Evolutionary conservation across 2,888 invertebrate genomes (phyloP), one percentile per base, ranked within the genome.

Genomic region (Eueremaeus valkanovi): DNA sequence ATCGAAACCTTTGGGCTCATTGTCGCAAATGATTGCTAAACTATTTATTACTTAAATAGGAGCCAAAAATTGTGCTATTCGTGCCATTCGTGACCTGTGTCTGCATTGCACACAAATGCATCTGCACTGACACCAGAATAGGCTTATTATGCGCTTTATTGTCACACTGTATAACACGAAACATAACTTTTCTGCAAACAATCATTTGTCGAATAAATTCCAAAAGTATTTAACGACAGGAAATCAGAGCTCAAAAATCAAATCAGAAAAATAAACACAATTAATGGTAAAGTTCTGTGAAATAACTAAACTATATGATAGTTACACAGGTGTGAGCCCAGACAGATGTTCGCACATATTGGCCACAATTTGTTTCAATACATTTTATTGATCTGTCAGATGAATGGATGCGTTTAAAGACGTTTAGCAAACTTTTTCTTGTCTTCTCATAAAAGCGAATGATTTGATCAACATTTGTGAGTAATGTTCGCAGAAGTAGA

Each of bases 21-120:
- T 68, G 68, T 68, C 40, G n/a, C 68, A 68, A 68, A 68, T 68
- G 68, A 68, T 68, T 68, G 40, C 68, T 42, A 68, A 68, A 68
- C 40, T 68, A 68, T 68, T 68, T 68, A 40, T 68, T 36, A 68
- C 40, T 40, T 68, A 31, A 40, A 68, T 68, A 68, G 68, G 16
- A 40, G 21, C 36, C 24, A 42, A 11, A 36, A 55, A 55, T 55
- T 24, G 55, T 18, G 55, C 27, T 55, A 55, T 55, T 24, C 55
- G 11, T 24, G 55, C 27, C 24, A 49, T 21, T 21, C 24, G 27
- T 55, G 27, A 27, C 24, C 21, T 24, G 13, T 27, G 24, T 55
- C 9, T 13, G 1, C 55, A 55, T 11, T 55, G 55, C 55, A 24
- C 24, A 27, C 55, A 27, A 55, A 27, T 27, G 27, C 55, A 55